These are phyloP conservation scores for Solenopsis invicta DNA, from an alignment of 1,140 invertebrate species.

Conservation along the genomic window DNA sequence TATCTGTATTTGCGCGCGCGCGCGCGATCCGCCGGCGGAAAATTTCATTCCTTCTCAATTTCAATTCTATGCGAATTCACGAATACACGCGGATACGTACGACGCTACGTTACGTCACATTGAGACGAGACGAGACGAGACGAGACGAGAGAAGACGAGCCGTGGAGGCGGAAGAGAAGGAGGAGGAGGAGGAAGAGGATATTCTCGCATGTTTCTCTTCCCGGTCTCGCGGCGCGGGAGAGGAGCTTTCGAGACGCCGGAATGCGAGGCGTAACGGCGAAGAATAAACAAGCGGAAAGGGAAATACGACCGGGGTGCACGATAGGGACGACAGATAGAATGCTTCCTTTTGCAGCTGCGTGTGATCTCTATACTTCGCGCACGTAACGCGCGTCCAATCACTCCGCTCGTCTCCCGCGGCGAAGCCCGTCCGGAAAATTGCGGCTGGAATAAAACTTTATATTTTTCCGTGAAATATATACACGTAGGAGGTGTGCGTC, in stretches of 20 bases:
- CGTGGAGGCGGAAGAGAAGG: neutral
- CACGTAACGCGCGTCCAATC: constrained; percentile 35
- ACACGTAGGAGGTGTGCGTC: too few species aligned
- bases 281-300: constrained; percentile 50
- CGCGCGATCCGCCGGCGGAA: constrained; percentile 27
- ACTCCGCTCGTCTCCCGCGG: constrained; percentile 19
- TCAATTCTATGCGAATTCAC: constrained; percentile 44
- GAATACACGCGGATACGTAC: constrained; percentile 24
- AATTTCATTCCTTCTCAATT: constrained; percentile 59
- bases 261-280: neutral
- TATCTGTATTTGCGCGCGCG: constrained; percentile 15
- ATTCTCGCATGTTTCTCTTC: neutral
- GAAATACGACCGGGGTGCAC: constrained; percentile 21
- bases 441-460: constrained; percentile 48
- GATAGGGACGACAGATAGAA: constrained; percentile 43
- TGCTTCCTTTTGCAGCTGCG: constrained; percentile 10
- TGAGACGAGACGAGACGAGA: neutral
- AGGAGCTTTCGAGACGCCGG: constrained; percentile 19
- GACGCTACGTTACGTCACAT: neutral
- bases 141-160: neutral
- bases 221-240: neutral
- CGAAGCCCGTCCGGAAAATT: constrained; percentile 34
- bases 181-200: constrained; percentile 21
- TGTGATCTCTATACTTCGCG: constrained; percentile 22
- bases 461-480: constrained; percentile 14